Evolutionary conservation across 2,888 invertebrate species (phyloP), one percentile per base, ranked within the genome.

Genomic region (Chymomyza caudatula): DNA sequence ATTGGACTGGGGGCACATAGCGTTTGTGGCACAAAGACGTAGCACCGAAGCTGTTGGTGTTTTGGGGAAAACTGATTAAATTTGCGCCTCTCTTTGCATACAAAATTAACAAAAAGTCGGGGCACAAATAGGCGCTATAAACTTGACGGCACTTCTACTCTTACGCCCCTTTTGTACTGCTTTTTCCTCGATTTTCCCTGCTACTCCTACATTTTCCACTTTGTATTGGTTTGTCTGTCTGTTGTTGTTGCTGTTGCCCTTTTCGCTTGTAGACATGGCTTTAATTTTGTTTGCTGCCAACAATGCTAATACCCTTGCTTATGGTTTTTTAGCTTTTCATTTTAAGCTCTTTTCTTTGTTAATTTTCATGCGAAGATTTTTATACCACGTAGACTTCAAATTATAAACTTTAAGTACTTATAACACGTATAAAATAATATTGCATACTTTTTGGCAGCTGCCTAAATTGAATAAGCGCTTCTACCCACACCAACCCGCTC

Each of bases 21-120:
- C 29, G 6, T 5, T 8, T 29, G 29, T 29, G 29, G 29, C 29
- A 37, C 29, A 11, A 11, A 37, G 29, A n/a, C n/a, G n/a, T n/a
- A n/a, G 29, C 29, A 37, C 11, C 2, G 29, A 8, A 37, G 29
- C 29, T 11, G 2, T 37, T 37, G 29, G 29, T 11, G 29, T 8
- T 37, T 37, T 8, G 29, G 8, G 29, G 29, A 8, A 37, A 74
- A 61, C 79, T 79, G 74, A 85, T 85, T 79, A 74, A 79, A 82
- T 79, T 76, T 74, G 76, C 66, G 72, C 62, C 64, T 63, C 51
- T 65, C 72, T 69, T 66, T 59, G 66, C 69, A 79, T 69, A 76
- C 64, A 13, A 84, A 73, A 68, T 63, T 68, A 47, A 47, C 47
- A 47, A 47, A 37, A 37, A 37, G 29, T 37, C 29, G 8, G 29